phyloP scores from a whole-genome alignment of 2,113 vertebrate species.

The Irena cyanogastra region DNA sequence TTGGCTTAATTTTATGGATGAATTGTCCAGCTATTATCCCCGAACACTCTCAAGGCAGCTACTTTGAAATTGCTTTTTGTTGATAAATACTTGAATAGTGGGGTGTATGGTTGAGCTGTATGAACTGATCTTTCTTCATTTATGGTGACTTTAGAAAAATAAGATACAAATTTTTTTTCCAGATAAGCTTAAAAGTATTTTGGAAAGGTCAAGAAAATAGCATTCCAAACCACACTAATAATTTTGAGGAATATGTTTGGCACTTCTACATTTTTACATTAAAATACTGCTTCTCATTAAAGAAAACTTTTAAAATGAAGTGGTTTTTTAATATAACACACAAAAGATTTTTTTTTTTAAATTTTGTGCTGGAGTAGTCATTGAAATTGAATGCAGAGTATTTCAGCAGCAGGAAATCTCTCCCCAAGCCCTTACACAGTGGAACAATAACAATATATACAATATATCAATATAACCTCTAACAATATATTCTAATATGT shows the following conservation, averaged over 20 bases:
- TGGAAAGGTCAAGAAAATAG: background rate
- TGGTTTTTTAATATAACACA: background rate
- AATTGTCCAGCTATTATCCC: constrained; percentile 21
- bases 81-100: constrained; percentile 31
- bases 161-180: background rate
- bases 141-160: background rate
- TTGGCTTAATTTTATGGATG: constrained; percentile 50
- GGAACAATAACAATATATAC: background rate
- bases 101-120: background rate
- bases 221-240: background rate
- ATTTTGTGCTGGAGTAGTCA: background rate
- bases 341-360: background rate
- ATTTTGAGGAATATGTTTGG: background rate
- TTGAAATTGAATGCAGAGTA: background rate
- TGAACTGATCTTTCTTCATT: constrained; percentile 16
- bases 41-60: background rate
- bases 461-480: background rate
- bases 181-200: background rate
- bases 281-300: background rate
- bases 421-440: background rate
- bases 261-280: background rate
- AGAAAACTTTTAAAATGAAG: background rate
- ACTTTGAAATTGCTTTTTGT: constrained; percentile 39
- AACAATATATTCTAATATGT: background rate
- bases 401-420: background rate